Evolutionary conservation across 2,113 vertebrate species (phyloP).

Genomic region (Nasalis larvatus): DNA sequence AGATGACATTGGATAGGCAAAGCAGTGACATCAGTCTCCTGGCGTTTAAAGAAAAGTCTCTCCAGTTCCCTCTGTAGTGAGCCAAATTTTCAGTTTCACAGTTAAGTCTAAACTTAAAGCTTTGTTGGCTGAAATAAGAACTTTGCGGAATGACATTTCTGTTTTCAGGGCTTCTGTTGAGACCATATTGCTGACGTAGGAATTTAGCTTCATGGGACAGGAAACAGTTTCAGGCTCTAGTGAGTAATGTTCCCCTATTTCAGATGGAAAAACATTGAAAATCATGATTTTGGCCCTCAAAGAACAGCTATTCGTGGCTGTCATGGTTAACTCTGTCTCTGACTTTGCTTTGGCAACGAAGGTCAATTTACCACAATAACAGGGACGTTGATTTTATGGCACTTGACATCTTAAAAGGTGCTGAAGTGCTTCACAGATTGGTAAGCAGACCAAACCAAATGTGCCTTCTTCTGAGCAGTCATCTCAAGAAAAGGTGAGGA

Average conservation of each 20-base stretch:
- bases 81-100: slow-evolving; percentile 31
- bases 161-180: slow-evolving; percentile 45
- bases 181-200: neutral
- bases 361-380: neutral
- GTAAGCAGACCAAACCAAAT: neutral
- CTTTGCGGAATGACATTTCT: slow-evolving; percentile 50
- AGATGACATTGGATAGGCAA: slow-evolving; percentile 4
- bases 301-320: neutral
- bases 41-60: neutral
- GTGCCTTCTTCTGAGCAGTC: neutral
- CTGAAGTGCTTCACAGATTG: neutral
- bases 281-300: slow-evolving; percentile 24
- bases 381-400: neutral
- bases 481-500: neutral
- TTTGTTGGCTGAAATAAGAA: slow-evolving; percentile 42
- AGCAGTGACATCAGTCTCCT: slow-evolving; percentile 46
- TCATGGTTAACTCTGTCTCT: neutral
- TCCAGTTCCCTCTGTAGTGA: neutral
- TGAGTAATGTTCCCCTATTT: slow-evolving; percentile 61
- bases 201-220: slow-evolving; percentile 28
- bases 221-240: neutral
- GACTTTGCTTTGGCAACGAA: neutral
- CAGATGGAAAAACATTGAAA: slow-evolving; percentile 55
- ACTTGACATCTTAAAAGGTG: neutral
- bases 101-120: slow-evolving; percentile 46